Conservation (phyloP, 2,797 vertebrate genomes). For the Odontamblyopus lacepedii region DNA sequence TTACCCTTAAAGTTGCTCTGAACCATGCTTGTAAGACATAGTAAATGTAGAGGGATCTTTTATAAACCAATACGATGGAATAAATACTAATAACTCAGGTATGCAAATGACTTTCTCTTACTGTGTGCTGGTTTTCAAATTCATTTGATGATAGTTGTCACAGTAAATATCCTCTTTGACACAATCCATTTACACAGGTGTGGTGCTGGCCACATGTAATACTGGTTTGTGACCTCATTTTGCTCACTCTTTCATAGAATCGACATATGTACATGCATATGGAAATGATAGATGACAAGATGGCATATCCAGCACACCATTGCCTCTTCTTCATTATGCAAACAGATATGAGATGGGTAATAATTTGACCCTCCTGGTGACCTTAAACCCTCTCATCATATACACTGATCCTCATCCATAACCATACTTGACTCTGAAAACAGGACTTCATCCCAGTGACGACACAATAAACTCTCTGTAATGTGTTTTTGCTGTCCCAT, state of each 20-base stretch:
- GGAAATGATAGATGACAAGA: constrained; percentile 19
- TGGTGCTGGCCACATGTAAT: not conserved
- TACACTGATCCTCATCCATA: constrained; percentile 54
- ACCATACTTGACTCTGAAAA: constrained; percentile 66
- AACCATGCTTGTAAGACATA: not conserved
- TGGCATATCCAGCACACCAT: constrained; percentile 16
- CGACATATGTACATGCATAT: not conserved
- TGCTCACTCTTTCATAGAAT: not conserved
- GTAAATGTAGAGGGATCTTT: not conserved
- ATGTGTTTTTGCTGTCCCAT: constrained; percentile 48
- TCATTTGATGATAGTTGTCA: not conserved
- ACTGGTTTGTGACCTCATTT: not conserved
- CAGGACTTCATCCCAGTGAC: constrained; percentile 45
- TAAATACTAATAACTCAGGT: not conserved
- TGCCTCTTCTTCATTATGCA: constrained; percentile 37
- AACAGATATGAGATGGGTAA: constrained; percentile 57
- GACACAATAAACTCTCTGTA: constrained; percentile 57
- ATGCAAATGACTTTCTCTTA: not conserved
- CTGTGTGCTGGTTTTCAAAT: not conserved
- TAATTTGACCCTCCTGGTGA: constrained; percentile 54
- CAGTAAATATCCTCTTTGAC: not conserved
- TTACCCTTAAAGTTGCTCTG: not conserved
- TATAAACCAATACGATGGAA: not conserved
- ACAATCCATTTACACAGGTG: not conserved
- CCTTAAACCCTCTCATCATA: constrained; percentile 63